Conservation (phyloP, 2,888 invertebrate species). For the Ephialtes manifestator region DNA sequence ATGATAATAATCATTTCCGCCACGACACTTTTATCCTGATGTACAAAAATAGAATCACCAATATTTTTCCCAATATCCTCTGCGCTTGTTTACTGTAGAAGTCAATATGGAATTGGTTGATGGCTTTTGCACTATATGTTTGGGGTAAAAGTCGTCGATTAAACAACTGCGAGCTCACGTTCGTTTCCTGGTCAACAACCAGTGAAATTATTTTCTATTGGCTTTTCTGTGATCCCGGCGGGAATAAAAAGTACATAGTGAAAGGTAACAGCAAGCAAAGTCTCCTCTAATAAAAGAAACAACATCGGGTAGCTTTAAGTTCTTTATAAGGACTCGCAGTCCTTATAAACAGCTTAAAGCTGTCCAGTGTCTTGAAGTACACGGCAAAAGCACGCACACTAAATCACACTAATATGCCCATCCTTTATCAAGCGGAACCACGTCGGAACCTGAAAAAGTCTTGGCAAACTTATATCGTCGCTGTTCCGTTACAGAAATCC, state of each 20-base stretch:
- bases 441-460: constrained; percentile 43
- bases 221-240: neutral
- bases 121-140: neutral
- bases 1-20: neutral
- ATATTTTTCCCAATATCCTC: too few relatives aligned
- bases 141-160: neutral
- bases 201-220: too few relatives aligned
- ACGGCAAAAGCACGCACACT: neutral
- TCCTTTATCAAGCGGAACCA: constrained; percentile 60
- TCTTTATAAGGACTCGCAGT: too few relatives aligned
- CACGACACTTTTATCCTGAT: neutral
- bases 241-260: neutral
- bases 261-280: neutral
- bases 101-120: too few relatives aligned
- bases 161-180: neutral
- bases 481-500: constrained; percentile 36
- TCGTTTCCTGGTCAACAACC: neutral
- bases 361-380: neutral
- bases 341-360: constrained; percentile 20
- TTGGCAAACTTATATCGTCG: constrained; percentile 58
- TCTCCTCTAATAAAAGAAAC: neutral
- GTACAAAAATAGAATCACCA: too few relatives aligned
- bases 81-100: too few relatives aligned
- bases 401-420: constrained; percentile 47
- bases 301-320: neutral